Conservation (phyloP, 2,113 vertebrate genomes). For the Macquaria australasica region DNA sequence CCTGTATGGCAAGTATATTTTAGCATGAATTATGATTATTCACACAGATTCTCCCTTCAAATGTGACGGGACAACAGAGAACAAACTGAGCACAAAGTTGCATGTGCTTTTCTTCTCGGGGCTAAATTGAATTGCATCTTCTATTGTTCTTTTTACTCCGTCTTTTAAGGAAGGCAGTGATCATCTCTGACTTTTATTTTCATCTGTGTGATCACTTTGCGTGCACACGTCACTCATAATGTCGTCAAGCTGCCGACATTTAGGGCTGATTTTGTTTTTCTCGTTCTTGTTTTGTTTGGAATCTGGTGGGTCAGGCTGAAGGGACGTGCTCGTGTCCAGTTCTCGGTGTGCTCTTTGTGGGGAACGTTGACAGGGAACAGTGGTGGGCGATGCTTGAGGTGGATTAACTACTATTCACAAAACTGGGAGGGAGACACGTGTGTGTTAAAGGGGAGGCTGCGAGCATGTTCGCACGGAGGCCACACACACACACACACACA, state of each 20-base stretch:
- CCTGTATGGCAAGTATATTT: background rate
- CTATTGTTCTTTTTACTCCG: conserved; percentile 49
- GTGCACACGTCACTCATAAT: conserved; percentile 6
- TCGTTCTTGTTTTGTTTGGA: background rate
- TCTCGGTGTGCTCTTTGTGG: conserved; percentile 28
- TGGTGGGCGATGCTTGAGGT: conserved; percentile 56
- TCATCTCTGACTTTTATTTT: conserved; percentile 53
- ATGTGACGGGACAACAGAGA: conserved; percentile 22
- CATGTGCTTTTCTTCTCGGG: conserved; percentile 33
- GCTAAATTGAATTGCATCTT: background rate
- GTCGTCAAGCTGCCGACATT: background rate
- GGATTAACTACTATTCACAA: conserved; percentile 65
- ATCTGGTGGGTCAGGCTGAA: conserved; percentile 18
- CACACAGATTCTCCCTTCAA: background rate
- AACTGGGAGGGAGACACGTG: conserved; percentile 54
- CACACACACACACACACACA: conserved; percentile 14
- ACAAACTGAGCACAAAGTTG: conserved; percentile 22
- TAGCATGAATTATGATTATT: background rate
- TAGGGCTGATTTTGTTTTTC: background rate
- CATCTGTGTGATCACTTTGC: conserved; percentile 12
- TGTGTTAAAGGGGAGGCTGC: conserved; percentile 29
- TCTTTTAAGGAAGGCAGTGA: background rate
- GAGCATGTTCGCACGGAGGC: conserved; percentile 23
- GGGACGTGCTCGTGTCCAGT: conserved; percentile 27
- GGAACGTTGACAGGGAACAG: conserved; percentile 31